Conservation (phyloP, 2,113 vertebrate genomes). For the Perccottus glenii region DNA sequence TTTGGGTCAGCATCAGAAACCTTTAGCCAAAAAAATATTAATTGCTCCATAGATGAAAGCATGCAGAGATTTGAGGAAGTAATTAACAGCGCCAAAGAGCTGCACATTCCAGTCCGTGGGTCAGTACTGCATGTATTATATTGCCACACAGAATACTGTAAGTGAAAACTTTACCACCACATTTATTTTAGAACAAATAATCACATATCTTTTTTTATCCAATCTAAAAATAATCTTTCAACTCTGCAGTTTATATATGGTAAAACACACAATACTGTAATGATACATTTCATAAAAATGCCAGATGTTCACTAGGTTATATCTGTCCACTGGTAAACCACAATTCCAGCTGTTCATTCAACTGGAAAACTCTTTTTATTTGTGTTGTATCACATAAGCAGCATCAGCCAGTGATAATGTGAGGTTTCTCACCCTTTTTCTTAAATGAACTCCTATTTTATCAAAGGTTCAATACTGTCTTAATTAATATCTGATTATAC, state of each 20-base stretch:
- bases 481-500: too few species aligned
- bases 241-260: constrained; percentile 23
- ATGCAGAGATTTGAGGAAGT: constrained; percentile 89
- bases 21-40: constrained; percentile 91
- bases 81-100: constrained; percentile 82
- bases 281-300: constrained; percentile 60
- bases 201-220: constrained; percentile 4
- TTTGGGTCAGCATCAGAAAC: constrained; percentile 94
- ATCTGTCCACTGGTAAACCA: constrained; percentile 56
- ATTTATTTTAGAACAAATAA: constrained; percentile 10
- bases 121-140: constrained; percentile 66
- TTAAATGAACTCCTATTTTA: neutral
- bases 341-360: constrained; percentile 54
- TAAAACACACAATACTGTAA: constrained; percentile 49
- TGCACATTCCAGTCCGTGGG: constrained; percentile 89
- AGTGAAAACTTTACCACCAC: constrained; percentile 9
- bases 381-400: constrained; percentile 28
- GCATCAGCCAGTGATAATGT: constrained; percentile 18
- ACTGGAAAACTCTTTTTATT: constrained; percentile 30
- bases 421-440: constrained; percentile 7
- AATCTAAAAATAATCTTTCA: constrained; percentile 13
- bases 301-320: constrained; percentile 67
- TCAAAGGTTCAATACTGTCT: neutral
- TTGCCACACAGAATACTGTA: constrained; percentile 8
- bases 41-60: constrained; percentile 95